Percentiles rank a stretch among this genome's conserved stretches.
These are phyloP conservation scores for Urophycis tenuis DNA, from an alignment of 2,797 vertebrate genomes.

Conservation along the genomic window DNA sequence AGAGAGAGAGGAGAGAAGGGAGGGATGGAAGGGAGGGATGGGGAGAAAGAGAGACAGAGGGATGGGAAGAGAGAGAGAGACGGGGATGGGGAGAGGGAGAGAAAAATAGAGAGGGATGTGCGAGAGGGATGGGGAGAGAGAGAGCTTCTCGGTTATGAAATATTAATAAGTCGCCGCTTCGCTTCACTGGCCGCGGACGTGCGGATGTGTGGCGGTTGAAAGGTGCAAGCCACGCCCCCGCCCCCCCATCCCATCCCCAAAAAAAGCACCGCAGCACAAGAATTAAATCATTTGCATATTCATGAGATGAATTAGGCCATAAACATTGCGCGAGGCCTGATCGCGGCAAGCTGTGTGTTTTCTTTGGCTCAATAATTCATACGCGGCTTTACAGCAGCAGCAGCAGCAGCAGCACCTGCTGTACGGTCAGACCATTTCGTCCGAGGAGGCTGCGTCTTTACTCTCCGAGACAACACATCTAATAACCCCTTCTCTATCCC, in stretches of 20 bases:
- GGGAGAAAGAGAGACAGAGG: not conserved
- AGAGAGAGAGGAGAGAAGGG: not conserved
- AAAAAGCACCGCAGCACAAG: constrained; percentile 31
- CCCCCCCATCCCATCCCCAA: too few species aligned
- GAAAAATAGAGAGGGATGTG: constrained; percentile 43
- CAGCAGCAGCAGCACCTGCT: not conserved
- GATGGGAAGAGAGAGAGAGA: not conserved
- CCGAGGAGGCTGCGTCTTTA: not conserved
- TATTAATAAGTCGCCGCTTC: constrained; percentile 73
- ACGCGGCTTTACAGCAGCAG: constrained; percentile 36
- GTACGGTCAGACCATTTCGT: not conserved
- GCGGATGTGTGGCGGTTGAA: constrained; percentile 61
- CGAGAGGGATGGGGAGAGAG: constrained; percentile 22
- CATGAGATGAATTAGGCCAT: constrained; percentile 41
- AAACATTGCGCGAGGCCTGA: constrained; percentile 36
- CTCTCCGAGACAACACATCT: not conserved
- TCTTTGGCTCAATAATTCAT: constrained; percentile 63
- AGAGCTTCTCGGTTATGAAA: constrained; percentile 67
- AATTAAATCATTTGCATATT: constrained; percentile 38
- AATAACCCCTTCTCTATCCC: too few species aligned
- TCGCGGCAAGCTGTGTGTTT: constrained; percentile 48
- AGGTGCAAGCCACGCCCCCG: constrained; percentile 7
- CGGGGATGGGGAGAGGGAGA: not conserved
- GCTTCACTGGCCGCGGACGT: constrained; percentile 76
- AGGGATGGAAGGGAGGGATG: not conserved